Evolutionary conservation across 2,113 vertebrate genomes (phyloP), one percentile per base, ranked within the genome.

Genomic region (Lamprologus speciosus): DNA sequence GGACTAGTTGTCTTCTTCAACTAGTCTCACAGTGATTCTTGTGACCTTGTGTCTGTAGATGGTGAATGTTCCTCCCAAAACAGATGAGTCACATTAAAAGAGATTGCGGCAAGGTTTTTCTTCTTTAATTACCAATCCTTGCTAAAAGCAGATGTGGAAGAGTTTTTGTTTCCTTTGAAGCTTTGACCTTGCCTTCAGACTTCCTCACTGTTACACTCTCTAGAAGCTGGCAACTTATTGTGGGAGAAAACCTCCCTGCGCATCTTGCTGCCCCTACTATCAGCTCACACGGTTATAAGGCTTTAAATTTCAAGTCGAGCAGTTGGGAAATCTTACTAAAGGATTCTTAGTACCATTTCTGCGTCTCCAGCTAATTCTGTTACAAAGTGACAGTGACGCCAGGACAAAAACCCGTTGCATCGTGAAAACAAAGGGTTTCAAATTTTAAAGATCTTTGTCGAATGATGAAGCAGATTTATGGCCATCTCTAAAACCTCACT

Each of bases 141-240:
- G 45, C 84, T 83, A 63, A 91, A 86, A 87, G 79, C 91, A 91
- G 83, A 94, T 87, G 91, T 90, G 90, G 51, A 88, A 31, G 75
- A 80, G 68, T 80, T 81, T 86, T 55, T 60, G 87, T 91, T 83
- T 63, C 85, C 63, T 90, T 94, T 92, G 87, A 96, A 93, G 89
- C 23, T 26, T 53, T 89, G 93, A 92, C 91, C 90, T 93, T 63
- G 85, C 31, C 73, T 88, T 89, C 23, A 85, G 82, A 82, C 85
- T 83, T 83, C 87, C 82, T 80, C 80, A 4, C 82, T 21, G 87
- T 88, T 81, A 47, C 85, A 45, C 47, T 37, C 33, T 70, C 13
- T 40, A 51, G 84, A 68, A 89, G 84, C 68, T 90, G 91, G 82
- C 86, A 68, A 80, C 37, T 50, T 63, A 84, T 26, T 79, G 89